Conservation (phyloP, 2,797 vertebrate genomes). For the Mus minutoides region DNA sequence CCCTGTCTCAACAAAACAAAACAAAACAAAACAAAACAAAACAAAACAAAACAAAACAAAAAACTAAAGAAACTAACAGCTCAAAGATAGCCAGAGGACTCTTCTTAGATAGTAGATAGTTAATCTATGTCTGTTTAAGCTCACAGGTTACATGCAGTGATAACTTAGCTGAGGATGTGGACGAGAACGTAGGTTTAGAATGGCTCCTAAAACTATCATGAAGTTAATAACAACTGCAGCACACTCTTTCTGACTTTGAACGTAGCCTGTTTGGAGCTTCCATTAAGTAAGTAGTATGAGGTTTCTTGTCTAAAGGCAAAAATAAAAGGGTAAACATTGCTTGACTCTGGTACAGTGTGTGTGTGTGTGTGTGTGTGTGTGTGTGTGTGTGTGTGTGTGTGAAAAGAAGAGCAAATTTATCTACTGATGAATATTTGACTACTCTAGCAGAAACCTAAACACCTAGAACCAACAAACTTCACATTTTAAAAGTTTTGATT, state of each 20-base stretch:
- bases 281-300: background rate
- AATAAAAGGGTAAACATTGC: background rate
- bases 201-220: background rate
- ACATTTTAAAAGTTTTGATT: background rate
- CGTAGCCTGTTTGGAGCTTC: background rate
- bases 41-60: too few relatives aligned
- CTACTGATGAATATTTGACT: background rate
- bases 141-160: background rate
- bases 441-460: background rate
- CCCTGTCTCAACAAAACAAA: too few relatives aligned
- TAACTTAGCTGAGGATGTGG: background rate
- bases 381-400: too few relatives aligned
- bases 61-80: background rate
- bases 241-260: background rate
- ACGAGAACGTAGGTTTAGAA: background rate
- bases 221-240: background rate
- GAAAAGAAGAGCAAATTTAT: background rate
- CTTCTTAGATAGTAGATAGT: background rate
- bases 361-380: too few relatives aligned
- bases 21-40: too few relatives aligned
- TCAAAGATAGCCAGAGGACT: background rate
- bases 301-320: background rate
- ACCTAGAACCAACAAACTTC: background rate
- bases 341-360: background rate
- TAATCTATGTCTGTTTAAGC: background rate